Evolutionary conservation across 2,113 vertebrate genomes (phyloP), one percentile per base, ranked within the genome.

Genomic region (Alethe diademata): DNA sequence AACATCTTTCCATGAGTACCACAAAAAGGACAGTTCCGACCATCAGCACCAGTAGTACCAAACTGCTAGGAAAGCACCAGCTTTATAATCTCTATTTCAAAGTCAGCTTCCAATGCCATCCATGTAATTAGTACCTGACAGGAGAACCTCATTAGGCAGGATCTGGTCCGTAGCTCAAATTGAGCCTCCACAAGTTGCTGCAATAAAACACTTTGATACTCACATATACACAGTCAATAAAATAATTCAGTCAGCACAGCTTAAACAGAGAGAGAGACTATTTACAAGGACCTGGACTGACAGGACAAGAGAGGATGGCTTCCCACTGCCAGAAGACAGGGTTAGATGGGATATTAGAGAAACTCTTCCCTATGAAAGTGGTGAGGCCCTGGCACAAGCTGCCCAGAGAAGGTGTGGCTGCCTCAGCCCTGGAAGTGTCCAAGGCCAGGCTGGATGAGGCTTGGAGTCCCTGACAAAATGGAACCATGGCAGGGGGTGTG

Each of bases 401-500:
- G 19, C 29, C 8, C n/a, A 47, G 38, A 74, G 38, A 17, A 53
- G 61, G 51, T n/a, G 19, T n/a, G 23, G 26, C 36, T 45, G 45
- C 69, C 53, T 24, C 38, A 60, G 1, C 33, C 38, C 78, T 74
- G n/a, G 19, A 33, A 67, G 28, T 18, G 28, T 28, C 38, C 53
- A 38, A 25, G 23, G 17, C 7, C 35, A 65, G 14, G 20, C 0
- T 60, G 53, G 38, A 73, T 1, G 5, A 28, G 28, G 45, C 28
- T 51, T 45, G 28, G 36, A 53, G 38, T 24, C 17, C 13, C 5
- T 60, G n/a, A 1, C 0, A 0, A 1, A 22, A 29, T 40, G 24
- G 47, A 53, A 54, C 6, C 28, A 58, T 3, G 26, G 23, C 28
- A 80, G 23, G 8, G 7, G 33, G 10, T 19, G 25, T 58, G 36